These are phyloP conservation scores for Origma solitaria DNA, from an alignment of 2,113 vertebrate genomes.

Conservation along the genomic window DNA sequence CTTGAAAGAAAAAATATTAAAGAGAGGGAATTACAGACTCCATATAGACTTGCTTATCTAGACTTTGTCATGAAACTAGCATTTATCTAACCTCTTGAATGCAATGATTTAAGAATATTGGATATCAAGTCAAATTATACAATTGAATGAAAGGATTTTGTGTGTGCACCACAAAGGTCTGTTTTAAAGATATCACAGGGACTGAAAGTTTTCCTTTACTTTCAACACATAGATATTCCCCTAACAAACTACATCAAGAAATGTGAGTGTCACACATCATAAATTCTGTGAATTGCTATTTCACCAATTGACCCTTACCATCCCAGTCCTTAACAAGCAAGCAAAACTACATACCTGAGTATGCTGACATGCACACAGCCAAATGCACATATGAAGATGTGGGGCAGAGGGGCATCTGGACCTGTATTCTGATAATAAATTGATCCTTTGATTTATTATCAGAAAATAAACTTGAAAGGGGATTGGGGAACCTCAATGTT, in stretches of 20 bases:
- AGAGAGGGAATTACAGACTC: not conserved
- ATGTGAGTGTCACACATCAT: not conserved
- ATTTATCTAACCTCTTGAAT: not conserved
- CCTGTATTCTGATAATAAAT: not conserved
- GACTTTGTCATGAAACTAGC: not conserved
- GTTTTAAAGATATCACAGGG: not conserved
- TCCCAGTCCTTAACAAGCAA: accelerated
- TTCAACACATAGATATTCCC: not conserved
- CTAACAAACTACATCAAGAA: not conserved
- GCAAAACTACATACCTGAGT: not conserved
- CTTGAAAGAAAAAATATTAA: not conserved
- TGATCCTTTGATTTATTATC: not conserved
- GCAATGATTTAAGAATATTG: not conserved
- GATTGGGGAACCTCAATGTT: not conserved
- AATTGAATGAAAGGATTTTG: not conserved
- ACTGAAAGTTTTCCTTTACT: not conserved
- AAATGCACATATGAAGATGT: not conserved
- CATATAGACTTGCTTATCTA: not conserved
- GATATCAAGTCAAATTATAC: not conserved
- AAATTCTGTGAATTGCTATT: not conserved
- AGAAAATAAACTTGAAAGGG: not conserved
- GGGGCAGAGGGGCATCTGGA: not conserved
- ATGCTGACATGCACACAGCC: accelerated
- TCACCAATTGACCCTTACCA: not conserved
- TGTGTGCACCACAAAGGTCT: not conserved